Evolutionary conservation across 2,113 vertebrate genomes (phyloP), one percentile per base, ranked within the genome.

Genomic region (Scatophagus argus): DNA sequence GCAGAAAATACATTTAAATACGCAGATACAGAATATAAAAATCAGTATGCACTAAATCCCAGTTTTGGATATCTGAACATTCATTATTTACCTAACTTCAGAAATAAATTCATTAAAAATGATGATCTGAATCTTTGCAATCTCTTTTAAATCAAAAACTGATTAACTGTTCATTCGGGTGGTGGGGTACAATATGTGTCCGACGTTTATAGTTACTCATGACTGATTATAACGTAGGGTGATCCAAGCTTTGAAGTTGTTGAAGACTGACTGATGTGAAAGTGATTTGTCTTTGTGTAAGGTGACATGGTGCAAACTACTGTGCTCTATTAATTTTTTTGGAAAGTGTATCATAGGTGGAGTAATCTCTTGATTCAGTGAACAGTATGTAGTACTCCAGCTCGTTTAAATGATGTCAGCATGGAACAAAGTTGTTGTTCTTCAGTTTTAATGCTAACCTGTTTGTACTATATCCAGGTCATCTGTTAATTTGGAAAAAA

Each of bases 21-120:
- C 32, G 43, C 47, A 55, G 16, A 68, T 23, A 39, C 23, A 43
- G 54, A 78, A 66, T 56, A 8, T 29, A 21, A 62, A 73, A 63
- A 38, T 23, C 12, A 9, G 21, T 16, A 3, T 23, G 21, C 14
- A 32, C 9, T 64, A 51, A 56, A 52, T 25, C 2, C 3, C 34
- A 19, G n/a, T 46, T 54, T 17, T 1, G 16, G 44, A 10, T 25
- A 29, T 63, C 12, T 59, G n/a, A 58, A 46, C 12, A 27, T 46
- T 1, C n/a, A 27, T 41, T 34, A 16, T 25, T 7, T 11, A 9
- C 21, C 7, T 11, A n/a, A 2, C 12, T 29, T 29, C 23, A 23
- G 34, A 38, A 38, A 38, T 23, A 0, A 23, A 17, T 25, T 25
- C 8, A 49, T 8, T 46, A 34, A 34, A 47, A 6, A 46, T 39